Evolutionary conservation across 92 coral and sea anemone genomes (phyloP), one percentile per base, ranked within the genome.

Genomic region (Heteractis magnifica): DNA sequence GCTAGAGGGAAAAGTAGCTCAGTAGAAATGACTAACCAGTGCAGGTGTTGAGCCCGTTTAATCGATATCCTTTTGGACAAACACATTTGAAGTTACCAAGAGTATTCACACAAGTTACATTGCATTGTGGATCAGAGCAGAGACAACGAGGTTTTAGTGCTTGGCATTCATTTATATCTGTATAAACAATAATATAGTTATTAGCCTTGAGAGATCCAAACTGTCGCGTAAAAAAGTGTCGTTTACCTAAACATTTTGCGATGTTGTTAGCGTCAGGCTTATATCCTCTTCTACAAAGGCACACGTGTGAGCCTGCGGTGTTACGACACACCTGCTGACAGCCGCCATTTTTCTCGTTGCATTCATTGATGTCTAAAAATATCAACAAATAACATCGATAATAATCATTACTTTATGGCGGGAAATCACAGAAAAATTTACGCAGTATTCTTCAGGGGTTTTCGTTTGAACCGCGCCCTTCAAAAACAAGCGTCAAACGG

Each of bases 31-130:
- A 82, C 78, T 55, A 18, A 82, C 86, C 86, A 23, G 75, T 75
- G 72, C 86, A 82, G 18, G 72, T 72, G 49, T 52, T 21, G 50
- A 59, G 72, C 18, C 71, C 52, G 44, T 49, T 72, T 18, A 51
- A 65, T 58, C 16, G 51, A 58, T 72, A 82, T 2, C 86, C 86
- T 16, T 72, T 74, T 8, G 77, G 86, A 82, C 86, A 82, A 12
- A 51, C 49, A 52, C 86, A 82, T 23, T 48, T 72, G 56, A 19
- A 82, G 48, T 18, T 6, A 44, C 86, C 86, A 18, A 72, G 74
- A 59, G 79, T 73, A 56, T 82, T 82, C 20, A 82, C 44, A 75
- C 86, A 82, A 9, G 76, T 82, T 82, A 80, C 15, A 51, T 51
- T 73, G 72, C 86, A 82, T 12, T 55, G 72, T 55, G 78, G 72